Evolutionary conservation across 1,140 invertebrate species (phyloP).

Genomic region (Galleria mellonella): DNA sequence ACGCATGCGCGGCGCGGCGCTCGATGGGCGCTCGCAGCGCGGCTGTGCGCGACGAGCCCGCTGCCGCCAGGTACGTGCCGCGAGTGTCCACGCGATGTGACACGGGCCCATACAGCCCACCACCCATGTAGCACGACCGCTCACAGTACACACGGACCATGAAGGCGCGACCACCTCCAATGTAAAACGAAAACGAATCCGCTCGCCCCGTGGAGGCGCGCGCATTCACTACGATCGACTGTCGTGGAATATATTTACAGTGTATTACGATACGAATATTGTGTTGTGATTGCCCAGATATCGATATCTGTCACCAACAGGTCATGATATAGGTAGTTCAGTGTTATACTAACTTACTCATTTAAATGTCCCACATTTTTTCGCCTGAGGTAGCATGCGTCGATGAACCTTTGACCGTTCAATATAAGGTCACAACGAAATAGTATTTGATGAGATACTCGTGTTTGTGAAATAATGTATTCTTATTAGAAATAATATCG

Average conservation of each 20-base stretch:
- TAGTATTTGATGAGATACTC: too few relatives aligned
- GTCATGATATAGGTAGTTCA: neutral
- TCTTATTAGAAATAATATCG: too few relatives aligned
- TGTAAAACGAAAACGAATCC: too few relatives aligned
- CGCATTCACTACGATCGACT: too few relatives aligned
- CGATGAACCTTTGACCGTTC: too few relatives aligned
- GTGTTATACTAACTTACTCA: neutral
- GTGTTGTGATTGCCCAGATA: neutral
- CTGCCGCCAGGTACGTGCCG: slow-evolving; percentile 7
- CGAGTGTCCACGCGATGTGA: neutral
- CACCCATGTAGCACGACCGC: neutral
- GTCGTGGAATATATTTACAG: too few relatives aligned
- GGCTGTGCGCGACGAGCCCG: slow-evolving; percentile 13
- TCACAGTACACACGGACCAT: too few relatives aligned
- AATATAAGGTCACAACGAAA: too few relatives aligned
- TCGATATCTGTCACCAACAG: slow-evolving; percentile 2
- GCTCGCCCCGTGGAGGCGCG: too few relatives aligned
- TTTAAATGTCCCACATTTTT: neutral
- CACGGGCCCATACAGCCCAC: neutral
- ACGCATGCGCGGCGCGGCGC: slow-evolving; percentile 13
- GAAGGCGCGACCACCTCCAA: too few relatives aligned
- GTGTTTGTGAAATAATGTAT: too few relatives aligned
- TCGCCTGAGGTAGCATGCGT: too few relatives aligned
- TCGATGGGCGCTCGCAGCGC: slow-evolving; percentile 14
- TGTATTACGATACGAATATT: neutral